Base-by-base conservation (phyloP, 2,888 invertebrate genomes). In the Iselma pallidipennis region DNA sequence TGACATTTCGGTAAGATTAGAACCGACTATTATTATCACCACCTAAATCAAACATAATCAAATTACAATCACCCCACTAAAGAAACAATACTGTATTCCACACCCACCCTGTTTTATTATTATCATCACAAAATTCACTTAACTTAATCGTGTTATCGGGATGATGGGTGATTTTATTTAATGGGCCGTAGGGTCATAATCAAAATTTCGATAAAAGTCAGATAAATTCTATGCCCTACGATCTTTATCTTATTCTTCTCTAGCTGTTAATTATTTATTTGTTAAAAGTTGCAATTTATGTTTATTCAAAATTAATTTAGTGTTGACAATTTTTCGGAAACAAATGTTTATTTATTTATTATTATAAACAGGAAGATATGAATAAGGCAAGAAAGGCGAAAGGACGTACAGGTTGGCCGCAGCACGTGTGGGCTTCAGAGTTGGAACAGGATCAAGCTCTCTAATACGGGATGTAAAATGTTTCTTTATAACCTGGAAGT, bases 341-440 rank as follows among this genome's bases (percentile, higher is more conserved):
- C 7, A 50, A 57, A 48, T 45, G 42, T 31, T 56, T 66, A 63
- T 66, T 66, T 66, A 63, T 66, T 49, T 59, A 50, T 57, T 60
- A 57, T 63, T 76, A 70, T 76, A 76, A 78, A 78, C 79, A 80
- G 78, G 80, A 81, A 77, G 79, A 78, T 66, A 69, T 76, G 68
- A 73, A 69, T 68, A 78, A 74, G 67, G 71, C 77, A 45, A 76
- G 76, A 63, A 85, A 88, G 70, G 83, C 88, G 61, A 95, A 94
- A 81, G 95, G 95, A 0, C 87, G 97, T 60, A 97, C 97, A 0
- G 97, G 97, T 12, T 97, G 97, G 97, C 97, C 96, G 0, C 96
- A 97, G 76, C 94, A 95, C 81, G 96, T 96, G 67, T 97, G 97
- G 96, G 96, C 96, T 0, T 83, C 94, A 42, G 92, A 93, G 76